Conservation (phyloP, 2,888 invertebrate species). For the Limenitis camilla region DNA sequence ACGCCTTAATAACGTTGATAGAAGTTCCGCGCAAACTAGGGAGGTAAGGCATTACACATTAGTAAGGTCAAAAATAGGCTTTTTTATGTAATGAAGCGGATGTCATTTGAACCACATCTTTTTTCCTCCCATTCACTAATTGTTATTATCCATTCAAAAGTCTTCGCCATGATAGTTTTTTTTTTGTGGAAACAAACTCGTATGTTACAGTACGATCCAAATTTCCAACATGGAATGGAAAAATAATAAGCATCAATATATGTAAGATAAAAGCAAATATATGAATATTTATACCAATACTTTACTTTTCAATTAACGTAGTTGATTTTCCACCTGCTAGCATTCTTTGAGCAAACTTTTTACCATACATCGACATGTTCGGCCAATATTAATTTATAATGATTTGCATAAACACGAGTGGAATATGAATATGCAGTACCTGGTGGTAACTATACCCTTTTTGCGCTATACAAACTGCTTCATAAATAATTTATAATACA, state of each 20-base stretch:
- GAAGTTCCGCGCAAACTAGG: constrained; percentile 93
- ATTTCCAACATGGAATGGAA: no score
- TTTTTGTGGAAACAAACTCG: no score
- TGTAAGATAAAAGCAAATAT: constrained; percentile 3
- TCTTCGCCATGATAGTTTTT: no score
- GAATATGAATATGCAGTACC: constrained; percentile 3
- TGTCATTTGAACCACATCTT: no score
- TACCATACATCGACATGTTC: neutral
- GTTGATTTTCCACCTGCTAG: constrained; percentile 9
- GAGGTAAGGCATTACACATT: no score
- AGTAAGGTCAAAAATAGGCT: no score
- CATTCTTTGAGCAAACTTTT: neutral
- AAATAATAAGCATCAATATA: constrained; percentile 4
- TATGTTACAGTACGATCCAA: no score
- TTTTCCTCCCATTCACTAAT: no score
- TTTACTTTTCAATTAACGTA: constrained; percentile 1
- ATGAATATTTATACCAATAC: constrained; percentile 11
- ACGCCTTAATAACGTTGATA: constrained; percentile 92
- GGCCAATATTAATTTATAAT: neutral
- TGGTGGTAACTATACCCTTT: neutral
- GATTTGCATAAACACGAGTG: constrained; percentile 8
- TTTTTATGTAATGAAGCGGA: no score
- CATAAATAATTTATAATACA: no score
- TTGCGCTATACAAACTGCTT: neutral
- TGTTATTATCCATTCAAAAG: no score